phyloP scores from a whole-genome alignment of 2,113 vertebrate genomes.

The Lophotis ruficrista region DNA sequence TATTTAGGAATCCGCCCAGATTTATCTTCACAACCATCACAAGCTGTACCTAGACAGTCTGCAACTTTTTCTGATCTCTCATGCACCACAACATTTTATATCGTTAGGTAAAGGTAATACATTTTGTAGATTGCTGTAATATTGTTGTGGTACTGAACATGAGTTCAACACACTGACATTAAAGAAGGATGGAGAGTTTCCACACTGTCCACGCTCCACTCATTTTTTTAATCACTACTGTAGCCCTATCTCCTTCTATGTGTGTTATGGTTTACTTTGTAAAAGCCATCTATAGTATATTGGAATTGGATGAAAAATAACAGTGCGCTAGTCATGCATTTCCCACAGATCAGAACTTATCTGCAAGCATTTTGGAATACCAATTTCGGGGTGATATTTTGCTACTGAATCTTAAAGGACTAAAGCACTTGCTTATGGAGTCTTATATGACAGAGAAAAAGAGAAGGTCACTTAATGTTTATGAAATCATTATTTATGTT shows the following conservation, averaged over 20 bases:
- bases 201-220: background rate
- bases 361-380: background rate
- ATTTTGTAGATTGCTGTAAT: background rate
- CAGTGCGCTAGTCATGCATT: background rate
- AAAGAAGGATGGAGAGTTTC: constrained; percentile 36
- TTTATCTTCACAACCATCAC: background rate
- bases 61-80: background rate
- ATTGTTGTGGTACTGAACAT: constrained; percentile 3
- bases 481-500: background rate
- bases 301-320: constrained; percentile 26
- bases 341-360: background rate
- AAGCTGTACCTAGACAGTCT: background rate
- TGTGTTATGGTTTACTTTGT: background rate
- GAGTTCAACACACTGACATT: background rate
- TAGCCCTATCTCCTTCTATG: background rate
- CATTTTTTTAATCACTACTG: constrained; percentile 40
- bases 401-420: background rate
- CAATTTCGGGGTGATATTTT: background rate
- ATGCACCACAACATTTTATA: background rate
- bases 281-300: background rate
- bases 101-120: background rate
- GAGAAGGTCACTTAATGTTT: background rate
- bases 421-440: background rate
- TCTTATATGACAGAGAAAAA: background rate
- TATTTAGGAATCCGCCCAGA: background rate